These are phyloP conservation scores for Hylaeus anthracinus DNA, from an alignment of 1,140 invertebrate genomes.

Conservation along the genomic window DNA sequence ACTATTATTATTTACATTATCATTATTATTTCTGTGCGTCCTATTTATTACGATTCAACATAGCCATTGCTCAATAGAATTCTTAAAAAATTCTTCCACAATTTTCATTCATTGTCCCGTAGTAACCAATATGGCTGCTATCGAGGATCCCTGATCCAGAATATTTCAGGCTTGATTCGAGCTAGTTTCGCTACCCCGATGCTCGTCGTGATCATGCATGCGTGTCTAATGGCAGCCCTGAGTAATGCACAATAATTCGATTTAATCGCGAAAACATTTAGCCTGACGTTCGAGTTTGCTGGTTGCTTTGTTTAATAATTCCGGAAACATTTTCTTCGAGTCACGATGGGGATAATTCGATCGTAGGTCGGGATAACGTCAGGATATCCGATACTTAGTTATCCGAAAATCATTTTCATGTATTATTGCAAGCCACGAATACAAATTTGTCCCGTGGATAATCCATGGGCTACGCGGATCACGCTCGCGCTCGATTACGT, in stretches of 20 bases:
- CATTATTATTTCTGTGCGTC: too few species aligned
- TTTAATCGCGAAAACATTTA: slow-evolving; percentile 2
- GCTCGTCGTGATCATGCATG: not conserved
- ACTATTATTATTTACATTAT: too few species aligned
- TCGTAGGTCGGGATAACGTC: not conserved
- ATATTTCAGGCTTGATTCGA: not conserved
- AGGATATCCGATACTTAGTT: slow-evolving; percentile 16
- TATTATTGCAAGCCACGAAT: not conserved
- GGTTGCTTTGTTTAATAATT: not conserved
- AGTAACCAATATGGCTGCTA: too few species aligned
- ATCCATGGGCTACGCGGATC: not conserved
- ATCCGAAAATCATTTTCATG: slow-evolving; percentile 6
- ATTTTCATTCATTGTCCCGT: too few species aligned
- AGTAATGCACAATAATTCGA: not conserved
- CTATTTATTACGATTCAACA: too few species aligned
- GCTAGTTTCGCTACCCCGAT: not conserved
- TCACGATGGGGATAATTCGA: not conserved
- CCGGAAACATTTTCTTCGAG: slow-evolving; percentile 4
- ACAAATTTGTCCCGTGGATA: not conserved
- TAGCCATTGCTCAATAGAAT: too few species aligned
- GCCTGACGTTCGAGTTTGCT: too few species aligned
- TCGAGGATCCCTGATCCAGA: not conserved
- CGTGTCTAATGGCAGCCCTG: slow-evolving; percentile 1
- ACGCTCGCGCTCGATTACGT: not conserved
- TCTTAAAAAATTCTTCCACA: too few species aligned